Evolutionary conservation across 1,140 invertebrate species (phyloP).

Genomic region (Drosophila bifasciata): DNA sequence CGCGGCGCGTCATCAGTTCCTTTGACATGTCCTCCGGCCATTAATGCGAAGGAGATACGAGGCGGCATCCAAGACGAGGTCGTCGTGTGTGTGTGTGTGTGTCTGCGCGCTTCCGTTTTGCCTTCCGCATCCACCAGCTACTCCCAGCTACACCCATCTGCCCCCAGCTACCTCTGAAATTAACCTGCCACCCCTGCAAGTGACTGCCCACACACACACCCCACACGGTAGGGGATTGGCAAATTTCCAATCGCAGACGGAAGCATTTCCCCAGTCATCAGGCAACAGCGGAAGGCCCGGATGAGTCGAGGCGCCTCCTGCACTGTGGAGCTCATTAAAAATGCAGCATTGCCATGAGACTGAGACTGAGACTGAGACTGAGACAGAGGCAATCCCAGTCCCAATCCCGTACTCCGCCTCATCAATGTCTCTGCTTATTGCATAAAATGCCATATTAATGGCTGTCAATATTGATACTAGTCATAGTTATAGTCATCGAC

Average conservation of each 20-base stretch:
- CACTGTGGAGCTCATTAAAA: conserved; percentile 63
- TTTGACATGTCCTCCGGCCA: conserved; percentile 71
- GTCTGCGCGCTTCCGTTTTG: conserved; percentile 56
- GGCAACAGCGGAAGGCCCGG: conserved; percentile 47
- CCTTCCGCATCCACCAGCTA: conserved; percentile 29
- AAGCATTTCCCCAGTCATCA: conserved; percentile 61
- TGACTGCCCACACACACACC: neutral
- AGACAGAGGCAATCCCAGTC: conserved; percentile 4
- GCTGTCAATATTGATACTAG: conserved; percentile 63
- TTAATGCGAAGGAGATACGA: conserved; percentile 46
- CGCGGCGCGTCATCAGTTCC: conserved; percentile 67
- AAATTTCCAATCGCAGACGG: conserved; percentile 66
- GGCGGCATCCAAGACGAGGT: conserved; percentile 25
- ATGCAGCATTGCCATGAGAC: conserved; percentile 47
- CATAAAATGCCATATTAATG: conserved; percentile 62
- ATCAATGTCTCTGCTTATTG: conserved; percentile 44
- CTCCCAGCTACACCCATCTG: too few relatives aligned
- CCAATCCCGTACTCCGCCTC: neutral
- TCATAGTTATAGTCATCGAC: conserved; percentile 28
- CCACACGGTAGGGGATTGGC: conserved; percentile 11
- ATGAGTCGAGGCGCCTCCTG: conserved; percentile 50
- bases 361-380: too few relatives aligned
- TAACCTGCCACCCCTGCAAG: conserved; percentile 39
- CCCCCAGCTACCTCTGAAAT: conserved; percentile 51
- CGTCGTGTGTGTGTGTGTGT: conserved; percentile 49